Percentiles rank a stretch among this genome's conserved stretches.
Conservation (phyloP, 2,113 vertebrate species). For the Sakesphorus luctuosus region DNA sequence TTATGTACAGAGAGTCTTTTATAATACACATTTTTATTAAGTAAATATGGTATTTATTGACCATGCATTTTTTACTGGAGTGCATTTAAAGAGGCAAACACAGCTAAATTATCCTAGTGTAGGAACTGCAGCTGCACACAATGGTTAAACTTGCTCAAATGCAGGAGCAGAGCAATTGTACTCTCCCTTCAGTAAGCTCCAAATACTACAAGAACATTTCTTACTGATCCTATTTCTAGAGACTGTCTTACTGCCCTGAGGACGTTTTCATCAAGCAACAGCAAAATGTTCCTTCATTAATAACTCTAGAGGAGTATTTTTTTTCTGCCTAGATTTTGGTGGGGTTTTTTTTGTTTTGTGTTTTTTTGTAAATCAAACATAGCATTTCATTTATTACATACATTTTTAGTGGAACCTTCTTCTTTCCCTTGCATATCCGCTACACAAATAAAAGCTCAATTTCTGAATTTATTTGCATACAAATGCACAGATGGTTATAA, state of each 20-base stretch:
- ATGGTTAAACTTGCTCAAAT: neutral
- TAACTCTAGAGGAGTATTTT: neutral
- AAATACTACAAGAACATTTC: neutral
- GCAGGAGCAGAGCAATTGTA: neutral
- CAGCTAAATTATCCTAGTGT: neutral
- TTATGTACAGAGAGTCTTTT: neutral
- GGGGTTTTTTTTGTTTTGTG: neutral
- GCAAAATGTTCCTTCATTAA: neutral
- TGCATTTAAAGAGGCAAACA: conserved; percentile 7
- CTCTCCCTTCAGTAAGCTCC: neutral
- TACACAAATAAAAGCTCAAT: neutral
- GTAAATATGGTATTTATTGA: neutral
- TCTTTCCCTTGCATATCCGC: neutral
- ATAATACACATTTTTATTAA: neutral
- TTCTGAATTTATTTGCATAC: neutral
- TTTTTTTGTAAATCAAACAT: neutral
- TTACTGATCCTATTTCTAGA: neutral
- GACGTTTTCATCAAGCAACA: neutral
- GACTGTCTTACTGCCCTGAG: neutral
- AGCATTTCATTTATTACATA: neutral
- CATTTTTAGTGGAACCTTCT: neutral
- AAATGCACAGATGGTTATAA: neutral
- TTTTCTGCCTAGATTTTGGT: neutral
- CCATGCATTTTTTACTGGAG: neutral
- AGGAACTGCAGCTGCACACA: neutral